A percentile compares a stretch with the other conserved stretches of the same genome.
Conservation (phyloP, 2,888 invertebrate genomes). For the Melikaiella ostensackeni region DNA sequence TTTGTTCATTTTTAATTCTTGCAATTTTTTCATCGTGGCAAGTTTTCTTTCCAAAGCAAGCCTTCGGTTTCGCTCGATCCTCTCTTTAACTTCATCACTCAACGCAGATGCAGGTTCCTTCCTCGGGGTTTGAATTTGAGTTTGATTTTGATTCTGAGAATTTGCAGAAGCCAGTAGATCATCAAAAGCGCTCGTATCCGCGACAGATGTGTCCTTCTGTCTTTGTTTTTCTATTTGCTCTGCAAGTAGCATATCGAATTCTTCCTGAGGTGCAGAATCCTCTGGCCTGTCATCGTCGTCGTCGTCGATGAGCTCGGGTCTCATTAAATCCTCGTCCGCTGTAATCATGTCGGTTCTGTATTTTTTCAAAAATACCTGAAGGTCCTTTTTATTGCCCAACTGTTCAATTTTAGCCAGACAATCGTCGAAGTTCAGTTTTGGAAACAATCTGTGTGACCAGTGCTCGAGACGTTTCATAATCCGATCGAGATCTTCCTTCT, state of each 20-base stretch:
- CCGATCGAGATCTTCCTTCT: slow-evolving; percentile 88
- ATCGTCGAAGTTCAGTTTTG: slow-evolving; percentile 93
- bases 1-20: slow-evolving; percentile 40
- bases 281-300: slow-evolving; percentile 69
- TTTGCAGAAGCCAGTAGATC: slow-evolving; percentile 3
- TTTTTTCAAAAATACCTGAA: slow-evolving; percentile 85
- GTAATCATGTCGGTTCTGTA: slow-evolving; percentile 82
- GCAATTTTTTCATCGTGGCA: slow-evolving; percentile 77
- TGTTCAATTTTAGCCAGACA: slow-evolving; percentile 88
- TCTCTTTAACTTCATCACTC: slow-evolving; percentile 83
- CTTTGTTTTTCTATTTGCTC: slow-evolving; percentile 81
- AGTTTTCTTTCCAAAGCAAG: slow-evolving; percentile 82
- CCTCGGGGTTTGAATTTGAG: slow-evolving; percentile 7
- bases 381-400: slow-evolving; percentile 88
- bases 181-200: slow-evolving; percentile 24
- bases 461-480: slow-evolving; percentile 92
- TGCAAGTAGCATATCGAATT: slow-evolving; percentile 82
- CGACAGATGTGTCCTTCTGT: slow-evolving; percentile 46
- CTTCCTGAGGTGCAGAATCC: slow-evolving; percentile 79
- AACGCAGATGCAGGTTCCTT: slow-evolving; percentile 64
- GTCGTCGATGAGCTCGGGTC: slow-evolving; percentile 77
- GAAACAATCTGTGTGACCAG: slow-evolving; percentile 96
- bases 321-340: slow-evolving; percentile 68
- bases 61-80: slow-evolving; percentile 84
- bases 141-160: slow-evolving; percentile 20